phyloP scores from a whole-genome alignment of 1,140 invertebrate species.

The Zaprionus davidi region DNA sequence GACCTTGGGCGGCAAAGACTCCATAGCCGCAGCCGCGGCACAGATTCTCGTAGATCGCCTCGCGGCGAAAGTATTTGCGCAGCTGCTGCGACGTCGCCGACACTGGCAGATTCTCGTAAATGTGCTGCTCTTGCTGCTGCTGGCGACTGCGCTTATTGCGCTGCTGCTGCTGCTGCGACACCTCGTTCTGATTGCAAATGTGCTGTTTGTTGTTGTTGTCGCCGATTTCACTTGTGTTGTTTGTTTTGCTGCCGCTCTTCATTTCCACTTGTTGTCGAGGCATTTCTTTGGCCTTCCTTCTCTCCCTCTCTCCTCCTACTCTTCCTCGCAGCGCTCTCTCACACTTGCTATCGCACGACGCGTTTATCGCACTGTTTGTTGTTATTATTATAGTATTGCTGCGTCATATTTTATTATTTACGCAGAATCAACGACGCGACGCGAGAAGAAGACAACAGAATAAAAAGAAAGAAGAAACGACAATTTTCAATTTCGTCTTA shows the following conservation, averaged over 20 bases:
- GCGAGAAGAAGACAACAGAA: background rate
- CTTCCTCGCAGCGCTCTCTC: background rate
- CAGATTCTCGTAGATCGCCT: conserved; percentile 78
- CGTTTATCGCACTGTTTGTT: conserved; percentile 59
- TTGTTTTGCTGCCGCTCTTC: conserved; percentile 35
- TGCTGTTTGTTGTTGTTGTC: conserved; percentile 51
- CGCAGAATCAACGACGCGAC: conserved; percentile 26
- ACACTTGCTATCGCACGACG: conserved; percentile 26
- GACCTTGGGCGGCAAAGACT: conserved; percentile 75
- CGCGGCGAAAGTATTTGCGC: conserved; percentile 73
- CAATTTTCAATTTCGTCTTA: conserved; percentile 42
- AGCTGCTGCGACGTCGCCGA: conserved; percentile 49
- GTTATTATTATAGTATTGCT: conserved; percentile 47
- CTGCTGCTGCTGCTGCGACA: conserved; percentile 24
- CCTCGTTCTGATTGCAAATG: conserved; percentile 47
- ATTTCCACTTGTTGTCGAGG: conserved; percentile 44
- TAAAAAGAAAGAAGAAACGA: conserved; percentile 8
- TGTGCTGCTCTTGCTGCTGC: conserved; percentile 46
- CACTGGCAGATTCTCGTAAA: conserved; percentile 69
- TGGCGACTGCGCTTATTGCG: conserved; percentile 33
- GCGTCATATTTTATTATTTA: conserved; percentile 42
- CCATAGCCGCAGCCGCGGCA: conserved; percentile 81
- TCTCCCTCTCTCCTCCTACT: background rate
- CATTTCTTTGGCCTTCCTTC: conserved; percentile 45
- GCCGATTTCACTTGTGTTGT: conserved; percentile 24